A percentile compares a stretch with the other conserved stretches of the same genome.
Conservation (phyloP, 1,140 invertebrate genomes). For the Eriosoma lanigerum region DNA sequence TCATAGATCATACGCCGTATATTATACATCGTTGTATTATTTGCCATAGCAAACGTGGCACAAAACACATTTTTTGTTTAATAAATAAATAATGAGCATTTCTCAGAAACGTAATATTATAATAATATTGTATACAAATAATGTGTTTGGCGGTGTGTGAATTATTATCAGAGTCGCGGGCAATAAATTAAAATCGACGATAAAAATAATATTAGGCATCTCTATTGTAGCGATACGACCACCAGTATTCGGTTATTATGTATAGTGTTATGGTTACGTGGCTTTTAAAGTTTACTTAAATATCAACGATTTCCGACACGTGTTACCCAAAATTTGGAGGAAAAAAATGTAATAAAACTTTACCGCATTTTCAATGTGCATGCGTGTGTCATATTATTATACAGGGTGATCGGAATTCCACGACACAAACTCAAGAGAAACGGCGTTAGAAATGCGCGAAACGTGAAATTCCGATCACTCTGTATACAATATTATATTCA, state of each 20-base stretch:
- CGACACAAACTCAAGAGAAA: no score
- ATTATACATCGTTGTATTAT: no score
- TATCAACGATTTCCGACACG: constrained; percentile 37
- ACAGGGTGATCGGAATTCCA: no score
- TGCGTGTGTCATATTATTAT: neutral
- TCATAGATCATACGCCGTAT: no score
- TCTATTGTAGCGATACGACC: neutral
- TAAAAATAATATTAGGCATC: constrained; percentile 12
- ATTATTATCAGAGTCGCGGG: neutral
- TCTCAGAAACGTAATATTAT: neutral
- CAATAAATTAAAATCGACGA: constrained; percentile 5
- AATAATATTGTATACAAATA: neutral
- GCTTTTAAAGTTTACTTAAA: constrained; percentile 28
- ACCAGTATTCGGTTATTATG: neutral
- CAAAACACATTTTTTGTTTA: neutral
- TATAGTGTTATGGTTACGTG: neutral
- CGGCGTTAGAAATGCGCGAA: no score
- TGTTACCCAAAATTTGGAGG: neutral
- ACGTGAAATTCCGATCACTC: no score
- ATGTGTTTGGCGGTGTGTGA: constrained; percentile 23
- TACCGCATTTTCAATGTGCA: no score
- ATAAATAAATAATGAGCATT: neutral
- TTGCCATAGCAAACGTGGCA: no score
- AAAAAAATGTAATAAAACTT: no score
- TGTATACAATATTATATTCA: no score